A percentile compares a stretch with the other conserved stretches of the same genome.
Conservation (phyloP, 92 coral and sea anemone genomes). For the Chrysogorgia sp. region DNA sequence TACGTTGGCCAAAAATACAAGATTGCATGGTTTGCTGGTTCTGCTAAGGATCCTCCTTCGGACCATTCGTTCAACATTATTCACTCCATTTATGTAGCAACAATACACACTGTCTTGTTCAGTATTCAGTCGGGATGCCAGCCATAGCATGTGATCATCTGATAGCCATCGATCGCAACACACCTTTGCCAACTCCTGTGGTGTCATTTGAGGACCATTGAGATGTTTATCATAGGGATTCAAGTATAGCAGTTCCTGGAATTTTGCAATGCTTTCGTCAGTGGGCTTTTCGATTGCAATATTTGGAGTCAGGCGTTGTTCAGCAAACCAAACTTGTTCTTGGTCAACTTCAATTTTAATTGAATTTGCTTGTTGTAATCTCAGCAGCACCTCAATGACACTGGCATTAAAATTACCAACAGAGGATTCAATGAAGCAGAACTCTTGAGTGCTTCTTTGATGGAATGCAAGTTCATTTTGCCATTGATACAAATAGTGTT, state of each 20-base stretch:
- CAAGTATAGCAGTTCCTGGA: slow-evolving; percentile 48
- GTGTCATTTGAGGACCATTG: slow-evolving; percentile 9
- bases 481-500: slow-evolving; percentile 42
- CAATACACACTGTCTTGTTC: slow-evolving; percentile 37
- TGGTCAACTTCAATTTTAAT: slow-evolving; percentile 51
- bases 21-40: slow-evolving; percentile 6
- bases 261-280: slow-evolving; percentile 37
- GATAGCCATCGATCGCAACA: slow-evolving; percentile 44
- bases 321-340: slow-evolving; percentile 57
- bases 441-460: slow-evolving; percentile 10
- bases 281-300: slow-evolving; percentile 36
- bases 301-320: slow-evolving; percentile 20
- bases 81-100: slow-evolving; percentile 29
- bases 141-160: slow-evolving; percentile 42
- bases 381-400: slow-evolving; percentile 43
- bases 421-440: slow-evolving; percentile 10
- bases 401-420: slow-evolving; percentile 42
- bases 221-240: slow-evolving; percentile 41
- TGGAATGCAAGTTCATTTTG: slow-evolving; percentile 22
- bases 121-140: slow-evolving; percentile 21
- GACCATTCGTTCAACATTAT: slow-evolving; percentile 4
- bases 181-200: slow-evolving; percentile 13
- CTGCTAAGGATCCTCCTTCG: not conserved
- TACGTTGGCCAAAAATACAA: slow-evolving; percentile 38
- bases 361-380: slow-evolving; percentile 40